Base-by-base conservation (phyloP, 1,140 invertebrate species). In the Euura lappo region DNA sequence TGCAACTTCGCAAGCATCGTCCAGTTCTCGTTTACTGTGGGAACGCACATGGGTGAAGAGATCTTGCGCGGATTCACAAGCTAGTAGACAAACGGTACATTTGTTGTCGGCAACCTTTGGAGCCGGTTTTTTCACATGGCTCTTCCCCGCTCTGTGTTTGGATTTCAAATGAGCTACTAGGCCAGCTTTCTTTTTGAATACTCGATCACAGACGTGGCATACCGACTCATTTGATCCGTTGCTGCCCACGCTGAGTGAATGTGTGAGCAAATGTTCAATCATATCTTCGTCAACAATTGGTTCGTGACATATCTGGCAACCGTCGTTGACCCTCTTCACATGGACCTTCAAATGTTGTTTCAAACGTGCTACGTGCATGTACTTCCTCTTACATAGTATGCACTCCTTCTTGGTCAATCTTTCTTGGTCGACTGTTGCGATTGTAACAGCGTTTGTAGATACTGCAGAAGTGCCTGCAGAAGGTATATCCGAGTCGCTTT, bases 41-140 rank as follows among this genome's bases (percentile, higher is more conserved):
- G 77, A 79, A 28, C 77, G 81, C 7, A 86, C 76, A 68, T 87
- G 86, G 45, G 81, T 77, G n/a, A 81, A 82, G 0, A 87, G 67
- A 45, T 73, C 73, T 28, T 77, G 75, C 66, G 74, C 78, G 1
- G 77, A 75, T 3, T 78, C 73, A 73, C 81, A 85, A 6, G n/a
- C 68, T n/a, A 75, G n/a, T 4, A 72, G 78, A 69, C 85, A 87
- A 0, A 86, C 75, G 45, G 60, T 80, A 65, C 84, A 84, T 4
- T 60, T 60, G 6, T 60, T 5, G 13, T 60, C 13, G 10, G 13
- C 8, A 60, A 60, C 8, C 13, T 60, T 60, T 0, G 8, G 6
- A 60, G 10, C 3, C 51, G 10, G 6, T 60, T 11, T 60, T 60
- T n/a, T 60, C 10, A 4, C 51, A 4, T 11, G 51, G 10, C 13